These are phyloP conservation scores for Trichonephila clavata DNA, from an alignment of 1,140 invertebrate species.

Conservation along the genomic window DNA sequence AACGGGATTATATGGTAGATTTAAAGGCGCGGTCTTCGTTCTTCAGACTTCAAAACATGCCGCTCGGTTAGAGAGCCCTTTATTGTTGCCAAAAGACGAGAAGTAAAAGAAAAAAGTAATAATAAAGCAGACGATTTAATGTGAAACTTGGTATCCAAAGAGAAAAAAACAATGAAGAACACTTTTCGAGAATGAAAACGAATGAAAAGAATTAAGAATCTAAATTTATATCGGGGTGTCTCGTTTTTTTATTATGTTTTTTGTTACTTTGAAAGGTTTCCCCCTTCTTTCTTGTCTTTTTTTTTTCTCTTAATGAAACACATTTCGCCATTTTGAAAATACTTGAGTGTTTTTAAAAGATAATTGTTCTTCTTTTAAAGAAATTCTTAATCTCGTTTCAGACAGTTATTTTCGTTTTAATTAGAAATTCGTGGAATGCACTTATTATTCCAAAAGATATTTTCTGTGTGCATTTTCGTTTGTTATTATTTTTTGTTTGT, in stretches of 20 bases:
- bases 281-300: background rate
- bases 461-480: too few relatives aligned
- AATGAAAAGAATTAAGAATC: background rate
- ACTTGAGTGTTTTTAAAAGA: background rate
- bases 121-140: background rate
- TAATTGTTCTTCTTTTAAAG: background rate
- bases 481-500: too few relatives aligned
- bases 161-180: background rate
- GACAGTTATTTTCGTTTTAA: too few relatives aligned
- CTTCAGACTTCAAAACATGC: conserved; percentile 22
- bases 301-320: background rate
- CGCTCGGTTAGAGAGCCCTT: background rate
- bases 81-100: background rate
- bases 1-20: background rate
- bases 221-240: background rate
- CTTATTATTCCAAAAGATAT: too few relatives aligned
- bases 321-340: background rate
- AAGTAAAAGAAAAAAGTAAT: background rate
- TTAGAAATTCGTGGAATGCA: too few relatives aligned
- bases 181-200: background rate
- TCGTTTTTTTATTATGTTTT: background rate
- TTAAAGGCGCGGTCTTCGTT: background rate
- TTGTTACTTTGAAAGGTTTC: background rate
- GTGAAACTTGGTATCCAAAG: conserved; percentile 1
- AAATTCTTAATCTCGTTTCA: too few relatives aligned